Base-by-base conservation (phyloP, 2,797 vertebrate species). In the Acanthurus tractus region DNA sequence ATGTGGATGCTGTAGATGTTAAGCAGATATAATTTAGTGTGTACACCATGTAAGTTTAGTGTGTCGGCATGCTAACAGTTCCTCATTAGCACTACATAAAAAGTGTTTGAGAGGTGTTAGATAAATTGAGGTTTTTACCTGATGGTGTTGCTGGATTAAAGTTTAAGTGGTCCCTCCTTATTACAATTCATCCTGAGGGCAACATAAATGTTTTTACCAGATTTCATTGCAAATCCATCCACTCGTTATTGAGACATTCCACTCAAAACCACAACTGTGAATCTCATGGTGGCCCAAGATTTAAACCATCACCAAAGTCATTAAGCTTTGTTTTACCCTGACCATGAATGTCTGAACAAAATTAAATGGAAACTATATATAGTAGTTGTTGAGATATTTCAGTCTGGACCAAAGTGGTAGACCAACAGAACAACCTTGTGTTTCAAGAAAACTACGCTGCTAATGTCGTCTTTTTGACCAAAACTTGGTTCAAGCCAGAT, bases 401-500 rank as follows among this genome's bases (percentile, higher is more conserved):
- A 23, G 38, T 59, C 20, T 59, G 56, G 12, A 58, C 6, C 56
- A 23, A 42, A 42, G 38, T 2, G n/a, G 20, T 42, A 36, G 13
- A 59, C 13, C 40, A 25, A 22, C 49, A 3, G 13, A 14, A 18
- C 34, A 40, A 13, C 18, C 29, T 34, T 34, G 5, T 6, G 29
- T 34, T 34, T 38, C 23, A 45, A 63, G 8, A 17, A n/a, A 9
- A 8, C 36, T 15, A 11, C 8, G 6, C n/a, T 3, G 17, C 22
- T 17, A 8, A 1, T 9, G 36, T 14, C 4, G 2, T 17, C 15
- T 50, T 45, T 42, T 29, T 64, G 1, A 70, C 53, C 2, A 25
- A 45, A 23, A 45, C 64, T 36, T 25, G 54, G 15, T 56, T 70
- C 20, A 66, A 62, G 8, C 66, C 20, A 5, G 45, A 54, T 76